Evolutionary conservation across 2,888 invertebrate species (phyloP).

Genomic region (Ectobius pallidus): DNA sequence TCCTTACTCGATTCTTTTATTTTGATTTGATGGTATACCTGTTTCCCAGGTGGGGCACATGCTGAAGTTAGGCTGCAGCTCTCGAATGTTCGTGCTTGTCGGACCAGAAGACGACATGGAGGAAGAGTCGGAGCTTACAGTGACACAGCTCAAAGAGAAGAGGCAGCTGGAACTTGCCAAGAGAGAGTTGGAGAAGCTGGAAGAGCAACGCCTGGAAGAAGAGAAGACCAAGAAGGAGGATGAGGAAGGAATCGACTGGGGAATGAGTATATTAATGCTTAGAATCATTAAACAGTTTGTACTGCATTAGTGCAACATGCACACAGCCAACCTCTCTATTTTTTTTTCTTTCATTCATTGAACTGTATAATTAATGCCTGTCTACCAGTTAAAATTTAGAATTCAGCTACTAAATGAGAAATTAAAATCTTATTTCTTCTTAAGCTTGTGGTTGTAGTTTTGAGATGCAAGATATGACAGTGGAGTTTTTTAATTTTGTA

Average conservation of each 20-base stretch:
- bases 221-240: constrained; percentile 59
- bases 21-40: too few species aligned
- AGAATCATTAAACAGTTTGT: constrained; percentile 9
- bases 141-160: constrained; percentile 74
- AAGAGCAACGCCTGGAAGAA: constrained; percentile 45
- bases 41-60: constrained; percentile 80
- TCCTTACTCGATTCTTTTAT: too few species aligned
- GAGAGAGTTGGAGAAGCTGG: constrained; percentile 35
- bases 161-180: constrained; percentile 57
- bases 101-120: constrained; percentile 89
- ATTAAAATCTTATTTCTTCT: too few species aligned
- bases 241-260: constrained; percentile 88
- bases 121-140: constrained; percentile 79
- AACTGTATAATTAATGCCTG: too few species aligned
- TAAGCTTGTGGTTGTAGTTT: too few species aligned
- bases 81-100: constrained; percentile 78
- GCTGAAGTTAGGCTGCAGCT: constrained; percentile 89
- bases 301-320: neutral
- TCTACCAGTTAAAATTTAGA: too few species aligned
- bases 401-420: too few species aligned
- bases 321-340: too few species aligned
- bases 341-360: too few species aligned
- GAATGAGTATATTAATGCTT: constrained; percentile 71
- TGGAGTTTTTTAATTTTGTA: too few species aligned
- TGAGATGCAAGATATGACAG: too few species aligned